Conservation (phyloP, 2,888 invertebrate genomes). For the Aspidiotus destructor region DNA sequence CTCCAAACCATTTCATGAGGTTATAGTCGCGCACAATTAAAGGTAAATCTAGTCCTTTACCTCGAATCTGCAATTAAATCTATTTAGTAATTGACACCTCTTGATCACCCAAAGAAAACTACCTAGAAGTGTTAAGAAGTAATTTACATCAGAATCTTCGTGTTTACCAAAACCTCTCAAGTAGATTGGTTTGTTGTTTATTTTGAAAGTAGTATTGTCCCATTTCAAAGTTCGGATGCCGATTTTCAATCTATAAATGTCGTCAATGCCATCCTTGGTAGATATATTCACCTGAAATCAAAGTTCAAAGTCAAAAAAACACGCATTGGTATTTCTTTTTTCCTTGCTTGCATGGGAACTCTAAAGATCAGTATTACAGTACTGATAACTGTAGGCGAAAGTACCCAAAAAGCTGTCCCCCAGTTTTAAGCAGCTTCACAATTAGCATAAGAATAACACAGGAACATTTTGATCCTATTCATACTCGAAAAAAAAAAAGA, state of each 20-base stretch:
- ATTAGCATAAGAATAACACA: too few species aligned
- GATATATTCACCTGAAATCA: slow-evolving; percentile 8
- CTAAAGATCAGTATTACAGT: too few species aligned
- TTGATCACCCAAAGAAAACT: neutral
- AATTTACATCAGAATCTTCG: slow-evolving; percentile 79
- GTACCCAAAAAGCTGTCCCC: too few species aligned
- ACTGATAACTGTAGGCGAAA: too few species aligned
- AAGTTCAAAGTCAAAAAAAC: neutral
- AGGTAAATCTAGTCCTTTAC: slow-evolving; percentile 84
- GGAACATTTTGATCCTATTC: too few species aligned
- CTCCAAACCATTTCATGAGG: slow-evolving; percentile 88
- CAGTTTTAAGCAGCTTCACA: too few species aligned
- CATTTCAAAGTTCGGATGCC: slow-evolving; percentile 80
- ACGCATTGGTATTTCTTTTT: too few species aligned
- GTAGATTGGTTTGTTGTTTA: slow-evolving; percentile 81
- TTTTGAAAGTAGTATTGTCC: slow-evolving; percentile 60
- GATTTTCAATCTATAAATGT: slow-evolving; percentile 72
- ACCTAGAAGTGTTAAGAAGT: slow-evolving; percentile 8
- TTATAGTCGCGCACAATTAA: slow-evolving; percentile 85
- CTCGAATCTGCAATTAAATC: slow-evolving; percentile 60
- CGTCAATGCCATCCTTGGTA: slow-evolving; percentile 44
- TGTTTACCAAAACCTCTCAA: slow-evolving; percentile 89
- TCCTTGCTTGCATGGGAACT: neutral
- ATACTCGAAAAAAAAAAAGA: too few species aligned
- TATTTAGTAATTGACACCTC: neutral